These are phyloP conservation scores for Podarcis muralis DNA, from an alignment of 2,113 vertebrate genomes.

Conservation along the genomic window DNA sequence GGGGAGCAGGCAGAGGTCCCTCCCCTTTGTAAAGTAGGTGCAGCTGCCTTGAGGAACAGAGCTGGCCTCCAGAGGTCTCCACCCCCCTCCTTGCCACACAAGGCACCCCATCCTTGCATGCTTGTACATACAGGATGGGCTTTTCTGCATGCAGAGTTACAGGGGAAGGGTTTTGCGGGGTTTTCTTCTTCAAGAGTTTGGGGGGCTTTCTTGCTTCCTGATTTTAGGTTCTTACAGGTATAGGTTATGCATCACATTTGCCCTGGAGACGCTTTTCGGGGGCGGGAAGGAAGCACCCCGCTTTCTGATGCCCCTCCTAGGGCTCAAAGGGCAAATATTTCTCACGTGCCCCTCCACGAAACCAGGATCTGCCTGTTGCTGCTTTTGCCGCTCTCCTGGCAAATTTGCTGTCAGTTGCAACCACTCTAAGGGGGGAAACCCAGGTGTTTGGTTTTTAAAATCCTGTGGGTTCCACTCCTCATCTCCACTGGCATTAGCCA, in stretches of 20 bases:
- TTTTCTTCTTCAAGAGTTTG: neutral
- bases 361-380: neutral
- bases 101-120: neutral
- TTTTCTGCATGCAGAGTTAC: neutral
- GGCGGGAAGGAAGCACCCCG: neutral
- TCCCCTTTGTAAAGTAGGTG: no score
- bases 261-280: neutral
- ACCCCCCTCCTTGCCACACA: no score
- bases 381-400: neutral
- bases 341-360: no score
- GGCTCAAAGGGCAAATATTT: neutral
- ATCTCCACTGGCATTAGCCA: neutral
- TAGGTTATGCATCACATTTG: neutral
- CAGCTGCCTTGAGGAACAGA: no score
- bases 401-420: neutral
- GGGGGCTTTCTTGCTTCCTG: neutral
- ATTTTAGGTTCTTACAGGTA: neutral
- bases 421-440: neutral
- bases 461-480: neutral
- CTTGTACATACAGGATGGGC: neutral
- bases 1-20: no score
- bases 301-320: neutral
- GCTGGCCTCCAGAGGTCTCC: no score
- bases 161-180: neutral
- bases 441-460: neutral